Evolutionary conservation across 2,113 vertebrate genomes (phyloP), one percentile per base, ranked within the genome.

Genomic region (Chaetops frenatus): DNA sequence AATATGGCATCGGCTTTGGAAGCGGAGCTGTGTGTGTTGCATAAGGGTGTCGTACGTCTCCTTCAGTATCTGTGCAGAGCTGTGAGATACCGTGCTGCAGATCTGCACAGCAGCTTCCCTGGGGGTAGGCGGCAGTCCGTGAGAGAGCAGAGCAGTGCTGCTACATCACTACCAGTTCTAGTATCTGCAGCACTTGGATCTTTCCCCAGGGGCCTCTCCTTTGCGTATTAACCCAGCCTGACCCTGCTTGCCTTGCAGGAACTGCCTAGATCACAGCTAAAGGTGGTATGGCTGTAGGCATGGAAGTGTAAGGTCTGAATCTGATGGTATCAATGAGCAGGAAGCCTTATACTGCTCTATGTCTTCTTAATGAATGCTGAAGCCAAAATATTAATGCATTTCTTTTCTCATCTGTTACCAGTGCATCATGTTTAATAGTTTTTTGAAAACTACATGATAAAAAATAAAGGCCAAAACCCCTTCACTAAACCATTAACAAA

Each of bases 161-260:
- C 86, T 91, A 15, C 82, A 81, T 73, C 50, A 3, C 86, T 66
- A 73, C 86, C 61, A 78, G 48, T 36, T 71, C 44, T 36, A 44
- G 45, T 24, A 36, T 80, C 88, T 94, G 65, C 94, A 86, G 83
- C 67, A 12, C 67, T 93, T 38, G 66, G 29, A 76, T 95, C 65
- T 85, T 66, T 77, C 91, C 87, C 89, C 6, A 2, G 70, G 78
- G 91, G 86, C 78, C 86, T 85, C 62, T 93, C 66, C 91, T 87
- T 62, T 54, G 14, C 3, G 0, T 89, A 38, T 73, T 90, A 90
- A 96, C 92, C 90, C 85, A 90, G 16, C 45, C 64, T 92, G 95
- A 90, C 81, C 90, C 81, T 96, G 81, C 91, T 86, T 48, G 62
- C 79, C 77, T 94, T 88, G 94, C 85, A 87, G 88, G 88, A 91